A percentile compares a stretch with the other conserved stretches of the same genome.
phyloP scores from a whole-genome alignment of 2,888 invertebrate species.

The Pyralis farinalis region DNA sequence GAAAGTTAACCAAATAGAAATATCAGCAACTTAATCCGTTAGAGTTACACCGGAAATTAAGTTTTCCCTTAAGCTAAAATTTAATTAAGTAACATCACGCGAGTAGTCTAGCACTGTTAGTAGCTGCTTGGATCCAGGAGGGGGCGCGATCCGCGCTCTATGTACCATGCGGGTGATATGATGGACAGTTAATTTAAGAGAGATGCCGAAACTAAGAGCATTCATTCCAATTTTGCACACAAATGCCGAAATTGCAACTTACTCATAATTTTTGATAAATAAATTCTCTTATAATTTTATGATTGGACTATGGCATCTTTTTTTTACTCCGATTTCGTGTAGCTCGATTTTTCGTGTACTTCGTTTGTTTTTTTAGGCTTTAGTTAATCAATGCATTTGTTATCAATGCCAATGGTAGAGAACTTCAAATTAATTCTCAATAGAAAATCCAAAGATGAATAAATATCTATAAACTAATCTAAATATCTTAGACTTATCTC shows the following conservation, averaged over 20 bases:
- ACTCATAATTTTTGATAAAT: too few relatives aligned
- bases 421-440: too few relatives aligned
- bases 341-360: too few relatives aligned
- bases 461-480: neutral
- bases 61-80: constrained; percentile 68
- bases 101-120: constrained; percentile 27
- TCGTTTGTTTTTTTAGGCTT: too few relatives aligned
- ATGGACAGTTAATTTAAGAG: constrained; percentile 57
- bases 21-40: constrained; percentile 52
- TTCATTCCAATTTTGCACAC: constrained; percentile 30
- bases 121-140: constrained; percentile 18
- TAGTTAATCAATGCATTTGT: too few relatives aligned
- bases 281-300: too few relatives aligned
- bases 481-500: constrained; percentile 3
- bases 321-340: too few relatives aligned
- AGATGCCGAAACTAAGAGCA: constrained; percentile 29
- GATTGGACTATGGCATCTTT: too few relatives aligned
- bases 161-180: constrained; percentile 36
- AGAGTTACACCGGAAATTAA: constrained; percentile 65
- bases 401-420: too few relatives aligned
- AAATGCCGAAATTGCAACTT: too few relatives aligned
- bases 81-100: constrained; percentile 71
- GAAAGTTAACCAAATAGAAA: constrained; percentile 44
- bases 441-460: neutral
- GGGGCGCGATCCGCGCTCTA: constrained; percentile 22